Conservation (phyloP, 2,113 vertebrate species). For the Petrocephalus microphthalmus region DNA sequence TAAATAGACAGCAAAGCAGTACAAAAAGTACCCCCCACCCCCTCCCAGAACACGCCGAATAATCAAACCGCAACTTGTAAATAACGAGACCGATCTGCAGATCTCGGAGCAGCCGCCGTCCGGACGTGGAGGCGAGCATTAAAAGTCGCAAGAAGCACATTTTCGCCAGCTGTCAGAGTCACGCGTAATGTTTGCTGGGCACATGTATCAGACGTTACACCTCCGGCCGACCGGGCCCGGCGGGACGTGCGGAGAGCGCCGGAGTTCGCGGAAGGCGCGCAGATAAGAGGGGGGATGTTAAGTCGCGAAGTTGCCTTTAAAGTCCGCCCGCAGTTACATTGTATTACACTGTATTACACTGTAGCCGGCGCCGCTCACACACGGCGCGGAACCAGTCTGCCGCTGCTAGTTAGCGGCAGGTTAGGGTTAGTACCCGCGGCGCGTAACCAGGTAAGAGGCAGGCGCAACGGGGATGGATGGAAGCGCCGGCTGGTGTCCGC, state of each 20-base stretch:
- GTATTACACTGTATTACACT: too few species aligned
- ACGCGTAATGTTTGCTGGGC: background rate
- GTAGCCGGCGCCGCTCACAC: background rate
- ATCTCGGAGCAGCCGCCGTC: background rate
- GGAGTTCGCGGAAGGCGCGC: background rate
- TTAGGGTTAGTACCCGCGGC: background rate
- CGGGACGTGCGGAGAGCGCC: background rate
- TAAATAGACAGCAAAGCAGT: background rate
- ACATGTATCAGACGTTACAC: background rate
- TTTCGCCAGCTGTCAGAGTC: background rate
- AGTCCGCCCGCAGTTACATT: too few species aligned
- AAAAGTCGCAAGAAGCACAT: background rate
- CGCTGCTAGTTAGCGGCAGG: background rate
- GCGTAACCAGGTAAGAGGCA: background rate
- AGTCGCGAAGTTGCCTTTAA: too few species aligned
- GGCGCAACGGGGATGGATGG: background rate
- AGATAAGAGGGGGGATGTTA: too few species aligned
- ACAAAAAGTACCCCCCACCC: background rate
- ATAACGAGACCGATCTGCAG: background rate
- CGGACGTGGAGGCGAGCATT: background rate
- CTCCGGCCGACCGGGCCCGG: background rate
- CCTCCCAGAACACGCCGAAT: background rate
- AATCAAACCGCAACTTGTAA: constrained; percentile 2
- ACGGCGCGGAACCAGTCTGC: background rate
- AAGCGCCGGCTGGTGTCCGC: background rate